These are phyloP conservation scores for Bufotes viridis DNA, from an alignment of 2,797 vertebrate genomes.

Conservation along the genomic window DNA sequence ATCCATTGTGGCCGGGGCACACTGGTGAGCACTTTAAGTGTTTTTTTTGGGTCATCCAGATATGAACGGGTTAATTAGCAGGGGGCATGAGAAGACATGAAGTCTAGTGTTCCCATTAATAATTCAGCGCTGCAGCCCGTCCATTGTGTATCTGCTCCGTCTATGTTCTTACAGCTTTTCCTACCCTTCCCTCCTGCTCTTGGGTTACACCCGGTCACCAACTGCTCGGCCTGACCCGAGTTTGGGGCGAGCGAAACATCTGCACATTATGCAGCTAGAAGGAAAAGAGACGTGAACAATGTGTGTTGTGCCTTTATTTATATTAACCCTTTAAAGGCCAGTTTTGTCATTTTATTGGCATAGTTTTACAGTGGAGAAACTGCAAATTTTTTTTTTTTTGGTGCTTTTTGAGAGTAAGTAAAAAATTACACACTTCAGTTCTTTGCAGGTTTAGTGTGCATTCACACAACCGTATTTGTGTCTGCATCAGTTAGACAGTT, in stretches of 20 bases:
- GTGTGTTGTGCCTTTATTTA: too few species aligned
- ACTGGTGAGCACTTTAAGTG: neutral
- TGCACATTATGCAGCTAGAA: neutral
- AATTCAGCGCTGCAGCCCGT: neutral
- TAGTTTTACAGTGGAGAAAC: too few species aligned
- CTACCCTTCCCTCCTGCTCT: neutral
- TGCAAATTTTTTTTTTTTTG: too few species aligned
- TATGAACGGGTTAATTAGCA: conserved; percentile 15
- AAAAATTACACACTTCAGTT: too few species aligned
- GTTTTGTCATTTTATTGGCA: too few species aligned
- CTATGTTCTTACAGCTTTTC: neutral
- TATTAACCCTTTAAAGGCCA: too few species aligned
- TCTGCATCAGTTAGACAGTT: too few species aligned
- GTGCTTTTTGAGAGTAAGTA: too few species aligned
- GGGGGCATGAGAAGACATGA: conserved; percentile 23
- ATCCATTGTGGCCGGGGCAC: neutral
- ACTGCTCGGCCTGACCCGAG: neutral
- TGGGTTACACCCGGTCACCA: neutral
- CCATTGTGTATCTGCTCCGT: neutral
- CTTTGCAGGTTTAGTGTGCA: too few species aligned
- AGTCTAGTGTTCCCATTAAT: conserved; percentile 19
- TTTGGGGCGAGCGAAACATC: neutral
- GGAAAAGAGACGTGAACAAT: too few species aligned
- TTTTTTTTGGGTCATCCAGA: neutral
- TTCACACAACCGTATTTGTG: too few species aligned